phyloP scores from a whole-genome alignment of 1,140 invertebrate species.

The Ectropis grisescens region DNA sequence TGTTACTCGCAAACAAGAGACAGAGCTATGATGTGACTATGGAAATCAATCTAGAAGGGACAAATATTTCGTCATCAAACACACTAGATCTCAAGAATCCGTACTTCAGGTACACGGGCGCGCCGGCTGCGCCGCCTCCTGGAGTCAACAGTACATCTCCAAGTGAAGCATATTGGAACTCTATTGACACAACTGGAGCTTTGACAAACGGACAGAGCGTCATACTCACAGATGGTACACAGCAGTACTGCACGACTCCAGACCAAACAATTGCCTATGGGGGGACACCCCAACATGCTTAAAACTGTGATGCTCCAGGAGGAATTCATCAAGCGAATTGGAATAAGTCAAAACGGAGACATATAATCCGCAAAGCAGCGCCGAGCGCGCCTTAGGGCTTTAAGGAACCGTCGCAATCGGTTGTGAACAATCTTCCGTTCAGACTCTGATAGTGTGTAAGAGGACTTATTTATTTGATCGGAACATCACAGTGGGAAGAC shows the following conservation, averaged over 20 bases:
- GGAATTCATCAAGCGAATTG: conserved; percentile 67
- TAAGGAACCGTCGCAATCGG: conserved; percentile 62
- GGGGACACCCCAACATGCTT: conserved; percentile 59
- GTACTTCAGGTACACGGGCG: conserved; percentile 95
- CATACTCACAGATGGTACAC: conserved; percentile 48
- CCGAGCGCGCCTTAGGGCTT: conserved; percentile 60
- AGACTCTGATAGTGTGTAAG: conserved; percentile 61
- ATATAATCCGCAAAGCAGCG: conserved; percentile 62
- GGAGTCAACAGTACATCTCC: conserved; percentile 91
- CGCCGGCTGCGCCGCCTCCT: conserved; percentile 89
- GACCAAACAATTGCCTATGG: conserved; percentile 44
- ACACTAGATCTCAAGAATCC: conserved; percentile 98
- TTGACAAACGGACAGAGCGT: conserved; percentile 54
- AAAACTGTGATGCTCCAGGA: conserved; percentile 69
- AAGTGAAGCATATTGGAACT: conserved; percentile 92
- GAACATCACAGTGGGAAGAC: conserved; percentile 50
- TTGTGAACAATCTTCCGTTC: conserved; percentile 65
- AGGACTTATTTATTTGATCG: conserved; percentile 57
- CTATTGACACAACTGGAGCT: conserved; percentile 77
- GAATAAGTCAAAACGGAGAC: conserved; percentile 68
- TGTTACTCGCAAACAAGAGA: conserved; percentile 94
- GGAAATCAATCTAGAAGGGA: conserved; percentile 91
- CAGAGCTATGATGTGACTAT: conserved; percentile 99
- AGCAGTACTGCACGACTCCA: conserved; percentile 55
- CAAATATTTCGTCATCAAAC: conserved; percentile 86